Percentiles rank a stretch among this genome's conserved stretches.
Evolutionary conservation across 2,113 vertebrate genomes (phyloP).

Genomic region (Dascyllus trimaculatus): DNA sequence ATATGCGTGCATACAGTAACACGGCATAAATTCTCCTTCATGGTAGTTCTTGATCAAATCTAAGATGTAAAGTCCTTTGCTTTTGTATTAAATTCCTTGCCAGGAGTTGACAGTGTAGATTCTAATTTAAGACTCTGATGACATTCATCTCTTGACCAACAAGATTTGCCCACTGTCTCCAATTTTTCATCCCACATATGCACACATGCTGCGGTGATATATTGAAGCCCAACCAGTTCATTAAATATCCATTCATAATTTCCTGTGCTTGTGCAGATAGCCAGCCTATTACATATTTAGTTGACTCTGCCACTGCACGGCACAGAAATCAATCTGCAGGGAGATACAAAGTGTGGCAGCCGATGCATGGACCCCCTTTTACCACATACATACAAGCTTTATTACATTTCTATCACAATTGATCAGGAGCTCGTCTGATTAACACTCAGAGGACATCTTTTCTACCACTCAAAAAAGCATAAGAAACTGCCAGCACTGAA

Average conservation of each 20-base stretch:
- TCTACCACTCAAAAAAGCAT: constrained; percentile 42
- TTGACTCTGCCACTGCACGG: constrained; percentile 30
- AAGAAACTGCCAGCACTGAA: constrained; percentile 9
- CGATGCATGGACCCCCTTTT: constrained; percentile 24
- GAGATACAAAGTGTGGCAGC: constrained; percentile 29
- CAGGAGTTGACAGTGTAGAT: constrained; percentile 35
- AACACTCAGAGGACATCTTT: constrained; percentile 25
- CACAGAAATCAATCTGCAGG: constrained; percentile 55
- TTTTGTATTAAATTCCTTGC: constrained; percentile 9
- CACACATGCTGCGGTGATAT: constrained; percentile 57
- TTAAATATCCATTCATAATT: constrained; percentile 79
- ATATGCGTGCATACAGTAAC: constrained; percentile 1
- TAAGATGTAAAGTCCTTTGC: constrained; percentile 17
- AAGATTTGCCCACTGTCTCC: constrained; percentile 32
- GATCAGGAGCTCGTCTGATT: constrained; percentile 56
- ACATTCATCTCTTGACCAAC: constrained; percentile 45
- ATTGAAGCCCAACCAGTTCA: constrained; percentile 67
- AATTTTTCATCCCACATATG: constrained; percentile 50
- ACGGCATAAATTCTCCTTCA: constrained; percentile 19
- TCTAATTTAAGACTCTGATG: constrained; percentile 55
- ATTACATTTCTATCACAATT: constrained; percentile 40
- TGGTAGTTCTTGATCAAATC: constrained; percentile 19
- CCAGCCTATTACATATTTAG: constrained; percentile 69
- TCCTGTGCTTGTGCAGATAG: constrained; percentile 65
- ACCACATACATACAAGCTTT: constrained; percentile 52